A percentile compares a stretch with the other conserved stretches of the same genome.
Evolutionary conservation across 2,797 vertebrate genomes (phyloP).

Genomic region (Tenualosa thibaudeaui): DNA sequence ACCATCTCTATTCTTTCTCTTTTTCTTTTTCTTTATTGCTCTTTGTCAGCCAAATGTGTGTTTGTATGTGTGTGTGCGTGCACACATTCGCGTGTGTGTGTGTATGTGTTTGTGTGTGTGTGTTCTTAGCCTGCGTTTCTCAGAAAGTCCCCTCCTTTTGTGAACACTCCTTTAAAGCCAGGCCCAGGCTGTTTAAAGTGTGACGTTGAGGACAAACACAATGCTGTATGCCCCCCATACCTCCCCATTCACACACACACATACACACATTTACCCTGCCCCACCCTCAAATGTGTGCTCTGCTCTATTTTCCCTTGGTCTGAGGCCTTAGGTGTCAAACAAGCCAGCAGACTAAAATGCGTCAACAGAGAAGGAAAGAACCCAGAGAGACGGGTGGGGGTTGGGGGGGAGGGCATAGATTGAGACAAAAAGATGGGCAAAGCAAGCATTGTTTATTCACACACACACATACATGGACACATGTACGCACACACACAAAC

Average conservation of each 20-base stretch:
- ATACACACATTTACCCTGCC: conserved; percentile 36
- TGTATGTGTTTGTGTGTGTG: background rate
- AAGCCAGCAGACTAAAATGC: background rate
- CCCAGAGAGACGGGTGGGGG: background rate
- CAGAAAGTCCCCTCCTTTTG: conserved; percentile 16
- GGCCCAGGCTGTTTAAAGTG: conserved; percentile 29
- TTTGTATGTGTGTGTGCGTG: background rate
- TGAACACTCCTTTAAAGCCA: conserved; percentile 23
- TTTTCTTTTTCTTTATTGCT: no score
- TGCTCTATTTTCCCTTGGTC: conserved; percentile 67
- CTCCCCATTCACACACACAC: background rate
- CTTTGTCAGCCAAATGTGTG: background rate
- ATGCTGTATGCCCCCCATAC: background rate
- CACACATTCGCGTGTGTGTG: background rate
- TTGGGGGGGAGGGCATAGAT: background rate
- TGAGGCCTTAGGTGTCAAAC: conserved; percentile 21
- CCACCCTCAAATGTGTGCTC: conserved; percentile 54
- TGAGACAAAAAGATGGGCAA: background rate
- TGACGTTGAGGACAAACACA: conserved; percentile 34
- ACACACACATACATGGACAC: background rate
- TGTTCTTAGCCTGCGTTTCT: background rate
- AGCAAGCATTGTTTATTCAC: conserved; percentile 10
- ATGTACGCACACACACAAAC: background rate
- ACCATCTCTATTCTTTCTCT: background rate
- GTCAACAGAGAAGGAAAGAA: background rate